Evolutionary conservation across 2,113 vertebrate genomes (phyloP).

Genomic region (Epinephelus moara): DNA sequence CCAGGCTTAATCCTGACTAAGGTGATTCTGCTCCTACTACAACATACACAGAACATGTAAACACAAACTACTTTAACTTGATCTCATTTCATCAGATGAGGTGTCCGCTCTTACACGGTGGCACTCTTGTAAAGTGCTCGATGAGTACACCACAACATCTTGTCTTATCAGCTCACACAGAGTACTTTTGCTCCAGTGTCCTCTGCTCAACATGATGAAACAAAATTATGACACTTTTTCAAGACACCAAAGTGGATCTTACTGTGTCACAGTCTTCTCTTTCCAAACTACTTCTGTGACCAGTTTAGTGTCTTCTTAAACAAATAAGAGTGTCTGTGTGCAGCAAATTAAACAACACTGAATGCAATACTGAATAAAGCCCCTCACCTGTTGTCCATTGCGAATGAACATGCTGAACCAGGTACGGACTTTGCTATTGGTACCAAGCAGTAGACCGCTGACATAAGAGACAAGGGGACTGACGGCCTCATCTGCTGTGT

Average conservation of each 20-base stretch:
- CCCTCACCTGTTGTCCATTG: conserved; percentile 95
- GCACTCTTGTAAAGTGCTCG: not conserved
- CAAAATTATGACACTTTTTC: not conserved
- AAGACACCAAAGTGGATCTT: not conserved
- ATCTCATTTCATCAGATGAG: not conserved
- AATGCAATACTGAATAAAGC: not conserved
- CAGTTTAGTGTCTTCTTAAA: not conserved
- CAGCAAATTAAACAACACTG: not conserved
- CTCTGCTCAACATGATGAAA: not conserved
- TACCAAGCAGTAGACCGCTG: conserved; percentile 96
- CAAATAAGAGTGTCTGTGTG: not conserved
- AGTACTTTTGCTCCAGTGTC: not conserved
- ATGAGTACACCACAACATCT: not conserved
- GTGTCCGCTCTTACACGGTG: not conserved
- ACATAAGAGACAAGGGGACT: conserved; percentile 97
- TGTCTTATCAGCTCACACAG: not conserved
- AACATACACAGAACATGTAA: not conserved
- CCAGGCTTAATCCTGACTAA: not conserved
- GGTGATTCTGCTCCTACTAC: not conserved
- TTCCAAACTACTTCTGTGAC: not conserved
- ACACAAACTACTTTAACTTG: not conserved
- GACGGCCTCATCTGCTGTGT: conserved; percentile 92
- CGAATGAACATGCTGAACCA: conserved; percentile 99
- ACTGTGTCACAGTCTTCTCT: not conserved
- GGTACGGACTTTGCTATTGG: conserved; percentile 96